A percentile compares a stretch with the other conserved stretches of the same genome.
Evolutionary conservation across 2,797 vertebrate species (phyloP).

Genomic region (Pangasius sanitwongsei): DNA sequence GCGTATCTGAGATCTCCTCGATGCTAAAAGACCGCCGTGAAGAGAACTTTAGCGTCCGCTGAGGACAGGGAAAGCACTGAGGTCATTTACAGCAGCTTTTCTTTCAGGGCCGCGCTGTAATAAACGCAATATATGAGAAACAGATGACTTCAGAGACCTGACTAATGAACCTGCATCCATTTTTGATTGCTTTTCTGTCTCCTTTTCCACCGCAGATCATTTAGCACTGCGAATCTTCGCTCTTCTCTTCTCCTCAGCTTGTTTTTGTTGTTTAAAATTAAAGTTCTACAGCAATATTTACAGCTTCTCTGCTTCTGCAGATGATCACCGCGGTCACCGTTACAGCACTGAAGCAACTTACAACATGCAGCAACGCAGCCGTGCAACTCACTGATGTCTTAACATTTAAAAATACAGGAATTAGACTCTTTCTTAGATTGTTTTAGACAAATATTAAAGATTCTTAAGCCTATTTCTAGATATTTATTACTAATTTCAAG

Average conservation of each 20-base stretch:
- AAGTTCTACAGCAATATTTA: neutral
- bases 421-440: neutral
- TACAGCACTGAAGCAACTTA: too few species aligned
- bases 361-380: too few species aligned
- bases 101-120: constrained; percentile 1
- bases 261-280: neutral
- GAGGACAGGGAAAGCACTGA: neutral
- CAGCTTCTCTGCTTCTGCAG: neutral
- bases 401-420: neutral
- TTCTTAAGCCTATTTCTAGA: neutral
- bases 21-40: neutral
- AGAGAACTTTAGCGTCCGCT: neutral
- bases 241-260: neutral
- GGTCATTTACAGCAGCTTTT: neutral
- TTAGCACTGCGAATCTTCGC: neutral
- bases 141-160: constrained; percentile 8
- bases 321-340: neutral
- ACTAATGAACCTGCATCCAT: constrained; percentile 7
- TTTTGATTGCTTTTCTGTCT: constrained; percentile 21
- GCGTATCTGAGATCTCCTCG: neutral
- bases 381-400: too few species aligned
- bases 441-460: neutral
- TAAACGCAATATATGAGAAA: neutral
- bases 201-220: neutral
- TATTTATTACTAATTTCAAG: neutral